Conservation (phyloP, 2,113 vertebrate species). For the Piprites chloris region DNA sequence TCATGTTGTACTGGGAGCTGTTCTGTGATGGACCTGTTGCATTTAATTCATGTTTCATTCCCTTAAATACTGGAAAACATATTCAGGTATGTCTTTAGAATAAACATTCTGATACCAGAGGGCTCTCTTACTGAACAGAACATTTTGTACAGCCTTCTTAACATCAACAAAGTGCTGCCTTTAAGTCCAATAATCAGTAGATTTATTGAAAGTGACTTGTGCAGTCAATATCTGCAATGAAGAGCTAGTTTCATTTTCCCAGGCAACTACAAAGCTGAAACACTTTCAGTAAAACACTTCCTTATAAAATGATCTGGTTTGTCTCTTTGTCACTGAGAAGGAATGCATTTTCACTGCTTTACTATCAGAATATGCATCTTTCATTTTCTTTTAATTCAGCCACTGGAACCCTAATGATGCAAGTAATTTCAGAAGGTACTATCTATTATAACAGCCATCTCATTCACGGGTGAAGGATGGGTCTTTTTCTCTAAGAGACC, state of each 20-base stretch:
- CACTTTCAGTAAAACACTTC: constrained; percentile 61
- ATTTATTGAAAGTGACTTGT: constrained; percentile 70
- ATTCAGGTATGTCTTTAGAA: neutral
- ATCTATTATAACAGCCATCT: constrained; percentile 51
- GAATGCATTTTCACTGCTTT: constrained; percentile 60
- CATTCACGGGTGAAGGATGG: constrained; percentile 54
- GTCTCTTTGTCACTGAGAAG: constrained; percentile 58
- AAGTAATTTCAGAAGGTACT: constrained; percentile 43
- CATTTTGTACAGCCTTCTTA: constrained; percentile 27
- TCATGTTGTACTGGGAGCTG: neutral
- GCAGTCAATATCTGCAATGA: constrained; percentile 68
- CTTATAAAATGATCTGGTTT: constrained; percentile 67
- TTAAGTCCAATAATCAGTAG: constrained; percentile 50
- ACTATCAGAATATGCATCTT: constrained; percentile 58
- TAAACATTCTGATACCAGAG: neutral
- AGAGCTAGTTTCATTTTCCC: constrained; percentile 70
- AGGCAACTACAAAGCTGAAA: constrained; percentile 55
- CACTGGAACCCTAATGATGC: constrained; percentile 57
- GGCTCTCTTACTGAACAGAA: constrained; percentile 5
- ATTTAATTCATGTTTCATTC: neutral
- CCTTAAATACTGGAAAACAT: neutral
- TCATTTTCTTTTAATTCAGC: constrained; percentile 73
- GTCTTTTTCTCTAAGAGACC: constrained; percentile 42
- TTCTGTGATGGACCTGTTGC: neutral
- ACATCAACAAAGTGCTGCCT: constrained; percentile 53